Base-by-base conservation (phyloP, 2,797 vertebrate genomes). In the Gallinago solitaria region DNA sequence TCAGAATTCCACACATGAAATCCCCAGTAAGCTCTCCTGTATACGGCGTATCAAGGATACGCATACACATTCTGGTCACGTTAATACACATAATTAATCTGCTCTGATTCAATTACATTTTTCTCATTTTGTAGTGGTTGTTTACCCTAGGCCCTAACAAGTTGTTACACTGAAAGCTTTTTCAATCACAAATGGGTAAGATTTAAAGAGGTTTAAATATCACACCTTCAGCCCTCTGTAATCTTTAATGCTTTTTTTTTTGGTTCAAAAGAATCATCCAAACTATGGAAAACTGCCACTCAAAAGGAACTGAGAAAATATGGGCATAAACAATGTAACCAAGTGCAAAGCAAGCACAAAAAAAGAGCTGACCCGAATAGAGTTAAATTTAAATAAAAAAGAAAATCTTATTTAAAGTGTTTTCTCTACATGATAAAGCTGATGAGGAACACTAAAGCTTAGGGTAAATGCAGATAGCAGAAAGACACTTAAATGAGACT, bases 121-220 rank as follows among this genome's bases (percentile, higher is more conserved):
- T 90, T 83, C 59, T 82, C 28, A 67, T 84, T 87, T 81, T 14
- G 28, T 18, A 87, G 63, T 70, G 37, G 59, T 35, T 73, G 47
- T 69, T 94, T 91, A 81, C 24, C 37, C 45, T 28, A 47, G 19
- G 50, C n/a, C 13, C 80, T 82, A 84, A 84, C 51, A 77, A 68
- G 45, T 24, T 48, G 14, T 60, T 90, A 53, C 15, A 30, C 24
- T 53, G 41, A 88, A 86, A 78, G 50, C 21, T 54, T 13, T 59
- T 64, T 75, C 69, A 86, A 28, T 18, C 28, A 81, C 50, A 83
- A 83, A 54, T 10, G 5, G 65, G 7, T 37, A 76, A 76, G 59
- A 73, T 73, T 89, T 91, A 80, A 91, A 89, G 68, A 77, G 14
- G 25, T 70, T 92, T 91, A 85, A 92, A 71, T 30, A 51, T 37